Percentiles rank a stretch among this genome's conserved stretches.
These are phyloP conservation scores for Cantharis flavilabris DNA, from an alignment of 2,888 invertebrate genomes.

Conservation along the genomic window DNA sequence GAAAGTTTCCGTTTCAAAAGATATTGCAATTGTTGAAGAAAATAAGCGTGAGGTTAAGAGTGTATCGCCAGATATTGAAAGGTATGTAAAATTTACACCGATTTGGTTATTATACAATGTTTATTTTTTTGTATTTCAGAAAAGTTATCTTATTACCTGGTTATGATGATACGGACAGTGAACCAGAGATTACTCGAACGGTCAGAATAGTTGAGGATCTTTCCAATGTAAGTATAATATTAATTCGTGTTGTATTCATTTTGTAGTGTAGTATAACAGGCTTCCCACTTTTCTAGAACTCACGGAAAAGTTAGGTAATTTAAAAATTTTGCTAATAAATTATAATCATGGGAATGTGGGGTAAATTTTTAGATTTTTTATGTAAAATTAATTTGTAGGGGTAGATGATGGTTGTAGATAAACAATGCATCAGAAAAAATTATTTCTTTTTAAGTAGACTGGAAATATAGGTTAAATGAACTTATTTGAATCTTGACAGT, in stretches of 20 bases:
- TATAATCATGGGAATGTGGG: no score
- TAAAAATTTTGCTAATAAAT: no score
- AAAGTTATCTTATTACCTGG: constrained; percentile 64
- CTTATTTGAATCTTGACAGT: no score
- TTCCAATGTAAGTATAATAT: neutral
- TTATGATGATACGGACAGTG: constrained; percentile 57
- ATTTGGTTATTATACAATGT: neutral
- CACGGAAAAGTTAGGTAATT: no score
- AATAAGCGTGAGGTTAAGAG: neutral
- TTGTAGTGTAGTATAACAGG: neutral
- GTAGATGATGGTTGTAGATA: no score
- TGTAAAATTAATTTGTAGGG: no score
- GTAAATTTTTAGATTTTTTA: no score
- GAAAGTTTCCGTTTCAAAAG: neutral
- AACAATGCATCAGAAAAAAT: no score
- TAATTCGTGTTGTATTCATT: neutral
- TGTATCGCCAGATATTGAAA: neutral
- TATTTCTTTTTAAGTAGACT: no score
- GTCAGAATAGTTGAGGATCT: constrained; percentile 8
- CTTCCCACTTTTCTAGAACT: no score
- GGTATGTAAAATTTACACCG: neutral
- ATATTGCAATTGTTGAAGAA: neutral
- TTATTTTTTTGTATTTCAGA: constrained; percentile 45
- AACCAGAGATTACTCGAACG: constrained; percentile 52
- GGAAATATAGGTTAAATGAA: no score